Evolutionary conservation across 2,113 vertebrate genomes (phyloP).

Genomic region (Oostethus manadensis): DNA sequence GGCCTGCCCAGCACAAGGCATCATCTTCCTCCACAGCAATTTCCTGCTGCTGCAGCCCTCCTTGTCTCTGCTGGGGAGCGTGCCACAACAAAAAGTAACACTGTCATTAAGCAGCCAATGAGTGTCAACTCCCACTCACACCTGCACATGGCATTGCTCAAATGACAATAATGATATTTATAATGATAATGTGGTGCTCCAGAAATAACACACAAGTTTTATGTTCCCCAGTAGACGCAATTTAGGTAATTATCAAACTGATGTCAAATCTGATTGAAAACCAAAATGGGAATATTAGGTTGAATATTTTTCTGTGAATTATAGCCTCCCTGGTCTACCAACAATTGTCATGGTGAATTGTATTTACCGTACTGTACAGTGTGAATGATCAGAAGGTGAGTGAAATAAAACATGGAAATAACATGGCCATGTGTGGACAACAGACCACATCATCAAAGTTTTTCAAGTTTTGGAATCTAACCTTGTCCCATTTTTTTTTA

Average conservation of each 20-base stretch:
- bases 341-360: too few species aligned
- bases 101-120: conserved; percentile 63
- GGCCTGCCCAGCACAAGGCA: conserved; percentile 59
- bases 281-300: background rate
- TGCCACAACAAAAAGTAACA: conserved; percentile 58
- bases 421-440: too few species aligned
- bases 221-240: conserved; percentile 1
- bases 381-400: too few species aligned
- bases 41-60: conserved; percentile 65
- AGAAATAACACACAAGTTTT: conserved; percentile 16
- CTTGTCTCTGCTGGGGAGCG: conserved; percentile 46
- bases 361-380: too few species aligned
- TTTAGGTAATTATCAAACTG: conserved; percentile 12
- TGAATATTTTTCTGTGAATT: too few species aligned
- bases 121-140: conserved; percentile 66
- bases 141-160: conserved; percentile 48
- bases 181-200: background rate
- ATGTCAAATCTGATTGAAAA: conserved; percentile 17
- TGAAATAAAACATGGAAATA: too few species aligned
- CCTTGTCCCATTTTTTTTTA: too few species aligned
- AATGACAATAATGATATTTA: background rate
- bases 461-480: too few species aligned
- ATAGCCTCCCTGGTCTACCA: too few species aligned
- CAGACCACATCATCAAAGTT: too few species aligned
- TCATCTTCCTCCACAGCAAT: conserved; percentile 68